These are phyloP conservation scores for Napeogenes sylphis DNA, from an alignment of 2,888 invertebrate species.

Conservation along the genomic window DNA sequence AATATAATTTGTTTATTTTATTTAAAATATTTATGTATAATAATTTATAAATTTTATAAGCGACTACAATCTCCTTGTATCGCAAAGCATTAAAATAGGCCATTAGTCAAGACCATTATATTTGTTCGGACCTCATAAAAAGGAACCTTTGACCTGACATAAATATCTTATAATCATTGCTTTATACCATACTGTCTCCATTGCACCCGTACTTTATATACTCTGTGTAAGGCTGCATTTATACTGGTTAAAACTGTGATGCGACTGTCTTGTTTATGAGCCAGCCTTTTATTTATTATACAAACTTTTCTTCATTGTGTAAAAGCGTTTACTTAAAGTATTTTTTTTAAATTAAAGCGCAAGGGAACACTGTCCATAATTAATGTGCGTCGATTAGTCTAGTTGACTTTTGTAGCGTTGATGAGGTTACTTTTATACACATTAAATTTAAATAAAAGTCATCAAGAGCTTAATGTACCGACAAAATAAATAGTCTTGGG, in stretches of 20 bases:
- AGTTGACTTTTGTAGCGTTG: background rate
- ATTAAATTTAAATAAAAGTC: slow-evolving; percentile 4
- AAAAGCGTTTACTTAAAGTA: background rate
- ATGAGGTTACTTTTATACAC: slow-evolving; percentile 1
- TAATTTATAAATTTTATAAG: too few species aligned
- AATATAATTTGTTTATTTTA: too few species aligned
- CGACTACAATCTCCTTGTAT: too few species aligned
- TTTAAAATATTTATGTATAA: too few species aligned
- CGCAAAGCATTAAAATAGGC: too few species aligned
- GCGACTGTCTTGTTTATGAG: background rate
- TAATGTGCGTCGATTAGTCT: slow-evolving; percentile 6
- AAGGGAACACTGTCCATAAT: background rate
- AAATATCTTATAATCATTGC: too few species aligned
- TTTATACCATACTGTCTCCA: slow-evolving; percentile 22
- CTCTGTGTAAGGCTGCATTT: slow-evolving; percentile 26
- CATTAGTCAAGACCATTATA: too few species aligned
- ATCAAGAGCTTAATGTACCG: background rate
- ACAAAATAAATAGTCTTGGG: background rate
- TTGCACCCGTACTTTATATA: slow-evolving; percentile 21
- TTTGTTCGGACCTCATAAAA: too few species aligned
- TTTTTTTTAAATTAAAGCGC: slow-evolving; percentile 3
- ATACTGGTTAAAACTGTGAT: slow-evolving; percentile 20
- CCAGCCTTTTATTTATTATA: background rate
- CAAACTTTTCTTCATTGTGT: background rate
- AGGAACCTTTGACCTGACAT: too few species aligned